Base-by-base conservation (phyloP, 2,888 invertebrate genomes). In the Cryptophagus acutangulus region DNA sequence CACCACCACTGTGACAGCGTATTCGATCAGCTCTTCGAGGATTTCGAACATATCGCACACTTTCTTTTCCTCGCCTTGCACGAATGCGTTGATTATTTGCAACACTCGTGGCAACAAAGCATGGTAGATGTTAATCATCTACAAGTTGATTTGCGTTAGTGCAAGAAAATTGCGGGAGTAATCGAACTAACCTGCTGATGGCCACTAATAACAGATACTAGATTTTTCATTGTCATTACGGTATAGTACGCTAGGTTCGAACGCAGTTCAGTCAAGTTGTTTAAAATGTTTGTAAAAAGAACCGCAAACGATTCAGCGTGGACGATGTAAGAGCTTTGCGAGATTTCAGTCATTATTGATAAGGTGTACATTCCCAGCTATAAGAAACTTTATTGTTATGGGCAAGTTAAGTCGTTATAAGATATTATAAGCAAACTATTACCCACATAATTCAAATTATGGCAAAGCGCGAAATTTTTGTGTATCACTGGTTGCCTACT, bases 351-450 rank as follows among this genome's bases (percentile, higher is more conserved):
- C 56, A 87, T 77, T 34, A 77, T 77, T 33, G 81, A 78, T 54
- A 87, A 70, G 12, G 82, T 78, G 55, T 76, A 80, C 71, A 81
- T 76, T 17, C 81, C 83, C 52, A 81, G 61, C 80, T 82, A 60
- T 40, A 71, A 69, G 29, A 16, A 45, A 36, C 38, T 46, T 14
- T 41, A 29, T 36, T 17, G 12, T 34, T 18, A 10, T 33, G 17
- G 17, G 13, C 31, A 38, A 38, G 9, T 15, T 37, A 6, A 10
- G 12, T 30, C 15, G 9, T n/a, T n/a, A 36, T 9, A n/a, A 28
- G 16, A 35, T 35, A 12, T 10, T 35, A 3, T 20, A 31, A 26
- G 30, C 14, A 29, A 29, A 30, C 12, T 38, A 24, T n/a, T n/a
- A n/a, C n/a, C n/a, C n/a, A n/a, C n/a, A n/a, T n/a, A n/a, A n/a